Percentiles rank a stretch among this genome's conserved stretches.
Evolutionary conservation across 2,113 vertebrate species (phyloP).

Genomic region (Serinus canaria): DNA sequence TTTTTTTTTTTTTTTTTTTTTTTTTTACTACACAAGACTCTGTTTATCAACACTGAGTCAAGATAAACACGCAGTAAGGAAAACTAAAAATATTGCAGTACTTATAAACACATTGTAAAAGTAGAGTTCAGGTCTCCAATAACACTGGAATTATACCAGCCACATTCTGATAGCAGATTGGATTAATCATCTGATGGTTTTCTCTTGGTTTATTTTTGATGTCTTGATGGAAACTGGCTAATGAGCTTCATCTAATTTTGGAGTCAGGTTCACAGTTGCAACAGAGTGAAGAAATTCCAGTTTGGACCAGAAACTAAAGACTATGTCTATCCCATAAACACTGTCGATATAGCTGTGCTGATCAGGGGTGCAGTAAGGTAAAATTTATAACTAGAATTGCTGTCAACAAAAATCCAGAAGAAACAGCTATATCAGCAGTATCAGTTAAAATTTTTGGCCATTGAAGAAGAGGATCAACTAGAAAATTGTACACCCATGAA

Average conservation of each 20-base stretch:
- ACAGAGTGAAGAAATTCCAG: background rate
- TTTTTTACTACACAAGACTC: background rate
- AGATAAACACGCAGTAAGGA: background rate
- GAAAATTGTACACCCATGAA: background rate
- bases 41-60: background rate
- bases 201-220: background rate
- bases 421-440: background rate
- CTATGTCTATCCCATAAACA: background rate
- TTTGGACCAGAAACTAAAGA: background rate
- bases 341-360: background rate
- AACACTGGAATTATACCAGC: background rate
- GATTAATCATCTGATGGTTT: background rate
- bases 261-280: background rate
- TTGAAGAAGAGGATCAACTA: background rate
- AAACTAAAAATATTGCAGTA: background rate
- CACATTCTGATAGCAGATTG: background rate
- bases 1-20: background rate
- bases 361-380: background rate
- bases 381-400: background rate
- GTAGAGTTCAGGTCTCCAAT: background rate
- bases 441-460: background rate
- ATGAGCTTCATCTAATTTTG: background rate
- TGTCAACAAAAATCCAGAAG: background rate
- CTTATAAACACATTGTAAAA: background rate
- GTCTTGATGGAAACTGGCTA: background rate